A percentile compares a stretch with the other conserved stretches of the same genome.
These are phyloP conservation scores for Pterophyllum scalare DNA, from an alignment of 2,113 vertebrate species.

Conservation along the genomic window DNA sequence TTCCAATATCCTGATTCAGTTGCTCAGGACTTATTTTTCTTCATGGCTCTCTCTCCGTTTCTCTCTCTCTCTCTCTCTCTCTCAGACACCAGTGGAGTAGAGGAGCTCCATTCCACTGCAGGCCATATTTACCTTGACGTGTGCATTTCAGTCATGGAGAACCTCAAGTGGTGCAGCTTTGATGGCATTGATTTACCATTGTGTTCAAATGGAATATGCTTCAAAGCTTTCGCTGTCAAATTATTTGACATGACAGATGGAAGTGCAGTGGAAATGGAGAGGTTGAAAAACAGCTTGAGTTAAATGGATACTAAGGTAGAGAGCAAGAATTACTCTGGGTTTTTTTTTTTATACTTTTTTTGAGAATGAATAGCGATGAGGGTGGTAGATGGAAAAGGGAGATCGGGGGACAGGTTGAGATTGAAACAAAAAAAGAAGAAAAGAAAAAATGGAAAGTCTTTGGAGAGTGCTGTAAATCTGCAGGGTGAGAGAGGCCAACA, in stretches of 20 bases:
- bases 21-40: conserved; percentile 8
- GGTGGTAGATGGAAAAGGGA: conserved; percentile 16
- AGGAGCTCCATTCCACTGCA: conserved; percentile 2
- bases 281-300: conserved; percentile 44
- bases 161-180: conserved; percentile 42
- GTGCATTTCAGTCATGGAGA: conserved; percentile 33
- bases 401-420: conserved; percentile 15
- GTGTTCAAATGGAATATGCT: conserved; percentile 54
- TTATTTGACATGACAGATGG: conserved; percentile 57
- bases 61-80: background rate
- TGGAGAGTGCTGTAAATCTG: conserved; percentile 64
- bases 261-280: conserved; percentile 52
- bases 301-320: conserved; percentile 38
- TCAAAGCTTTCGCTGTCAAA: conserved; percentile 47
- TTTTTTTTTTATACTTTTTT: background rate
- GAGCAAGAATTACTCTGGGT: background rate
- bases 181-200: conserved; percentile 60
- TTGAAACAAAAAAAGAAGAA: conserved; percentile 26
- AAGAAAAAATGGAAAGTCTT: conserved; percentile 47
- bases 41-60: background rate
- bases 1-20: conserved; percentile 1
- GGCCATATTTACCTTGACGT: conserved; percentile 29
- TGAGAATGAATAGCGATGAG: conserved; percentile 4
- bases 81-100: background rate
- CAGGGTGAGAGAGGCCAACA: conserved; percentile 70